phyloP scores from a whole-genome alignment of 1,140 invertebrate species.

The Phymastichus coffea region DNA sequence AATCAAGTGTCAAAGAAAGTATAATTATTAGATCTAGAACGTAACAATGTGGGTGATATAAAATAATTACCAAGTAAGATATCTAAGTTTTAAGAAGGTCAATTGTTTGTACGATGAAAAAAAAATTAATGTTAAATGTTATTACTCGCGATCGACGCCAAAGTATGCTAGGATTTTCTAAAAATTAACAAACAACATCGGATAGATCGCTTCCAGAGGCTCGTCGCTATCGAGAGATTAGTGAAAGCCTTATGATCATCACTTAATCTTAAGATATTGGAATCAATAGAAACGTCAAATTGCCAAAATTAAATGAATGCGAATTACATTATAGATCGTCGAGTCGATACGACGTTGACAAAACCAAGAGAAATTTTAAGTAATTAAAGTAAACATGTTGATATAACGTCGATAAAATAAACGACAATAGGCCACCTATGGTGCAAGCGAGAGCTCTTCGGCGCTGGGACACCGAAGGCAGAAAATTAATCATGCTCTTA shows the following conservation, averaged over 20 bases:
- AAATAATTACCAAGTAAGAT: conserved; percentile 19
- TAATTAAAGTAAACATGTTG: conserved; percentile 11
- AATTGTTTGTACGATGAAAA: conserved; percentile 24
- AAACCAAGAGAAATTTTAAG: conserved; percentile 15
- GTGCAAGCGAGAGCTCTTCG: conserved; percentile 41
- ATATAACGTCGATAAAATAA: conserved; percentile 22
- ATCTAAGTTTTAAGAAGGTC: conserved; percentile 20
- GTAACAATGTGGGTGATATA: conserved; percentile 16
- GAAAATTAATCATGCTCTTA: conserved; percentile 28
- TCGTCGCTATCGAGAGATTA: conserved; percentile 34
- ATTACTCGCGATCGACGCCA: conserved; percentile 7
- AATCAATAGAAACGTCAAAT: conserved; percentile 26
- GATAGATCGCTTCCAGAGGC: neutral
- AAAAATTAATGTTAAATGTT: neutral
- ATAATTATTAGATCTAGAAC: conserved; percentile 23
- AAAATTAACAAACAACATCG: too few species aligned
- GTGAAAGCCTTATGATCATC: conserved; percentile 7
- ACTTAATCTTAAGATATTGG: too few species aligned
- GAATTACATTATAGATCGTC: too few species aligned
- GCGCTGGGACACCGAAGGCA: conserved; percentile 39
- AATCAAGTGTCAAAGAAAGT: conserved; percentile 29
- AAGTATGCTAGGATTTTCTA: conserved; percentile 21
- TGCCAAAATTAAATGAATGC: too few species aligned
- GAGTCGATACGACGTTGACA: too few species aligned
- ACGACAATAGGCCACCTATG: conserved; percentile 37